Percentiles rank a stretch among this genome's conserved stretches.
Conservation (phyloP, 1,140 invertebrate species). For the Pseudobourletiella spinata region DNA sequence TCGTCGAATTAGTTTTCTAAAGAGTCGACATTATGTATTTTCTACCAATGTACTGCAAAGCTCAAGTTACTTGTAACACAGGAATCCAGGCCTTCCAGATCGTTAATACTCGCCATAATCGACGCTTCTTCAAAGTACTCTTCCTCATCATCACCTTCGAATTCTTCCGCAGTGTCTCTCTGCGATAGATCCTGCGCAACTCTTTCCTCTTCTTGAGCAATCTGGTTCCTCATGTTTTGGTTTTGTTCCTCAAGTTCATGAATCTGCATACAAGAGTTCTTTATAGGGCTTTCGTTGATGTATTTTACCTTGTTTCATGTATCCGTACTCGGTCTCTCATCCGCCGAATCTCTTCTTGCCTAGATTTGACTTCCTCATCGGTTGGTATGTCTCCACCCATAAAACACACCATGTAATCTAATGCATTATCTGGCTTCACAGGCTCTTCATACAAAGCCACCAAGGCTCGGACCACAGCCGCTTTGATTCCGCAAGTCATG, state of each 20-base stretch:
- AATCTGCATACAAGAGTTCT: background rate
- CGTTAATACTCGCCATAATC: background rate
- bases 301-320: conserved; percentile 9
- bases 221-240: background rate
- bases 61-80: background rate
- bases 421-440: conserved; percentile 11
- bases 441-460: conserved; percentile 16
- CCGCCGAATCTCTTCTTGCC: background rate
- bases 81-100: background rate
- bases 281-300: background rate
- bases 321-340: background rate
- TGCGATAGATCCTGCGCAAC: background rate
- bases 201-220: background rate
- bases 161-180: background rate
- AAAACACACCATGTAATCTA: conserved; percentile 4
- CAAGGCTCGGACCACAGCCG: conserved; percentile 1
- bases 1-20: too few relatives aligned
- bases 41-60: too few relatives aligned
- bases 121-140: background rate
- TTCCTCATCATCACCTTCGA: background rate
- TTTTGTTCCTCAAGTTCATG: background rate
- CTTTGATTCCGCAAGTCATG: conserved; percentile 1
- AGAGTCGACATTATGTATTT: too few relatives aligned
- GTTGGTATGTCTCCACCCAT: conserved; percentile 8
- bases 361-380: background rate